Evolutionary conservation across 2,888 invertebrate genomes (phyloP), one percentile per base, ranked within the genome.

Genomic region (Heliconius charithonia): DNA sequence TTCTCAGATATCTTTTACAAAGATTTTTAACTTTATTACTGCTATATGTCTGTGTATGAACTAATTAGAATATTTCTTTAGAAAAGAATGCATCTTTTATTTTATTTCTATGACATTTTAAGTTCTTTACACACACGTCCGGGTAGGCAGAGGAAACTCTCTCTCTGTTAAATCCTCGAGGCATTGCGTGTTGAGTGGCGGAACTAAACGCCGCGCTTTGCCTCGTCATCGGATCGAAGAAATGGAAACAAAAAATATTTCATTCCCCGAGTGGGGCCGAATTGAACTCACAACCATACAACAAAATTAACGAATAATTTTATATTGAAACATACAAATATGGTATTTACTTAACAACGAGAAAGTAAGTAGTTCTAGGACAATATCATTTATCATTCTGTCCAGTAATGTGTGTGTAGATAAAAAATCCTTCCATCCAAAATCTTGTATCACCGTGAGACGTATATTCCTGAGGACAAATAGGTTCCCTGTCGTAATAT

Each of bases 391-490:
- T 67, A 67, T 67, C 67, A 67, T 67, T 67, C 67, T 67, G 41
- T 67, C 67, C 41, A 12, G 4, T 37, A 37, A 41, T 7, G 25
- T n/a, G n/a, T 3, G n/a, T 25, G 67, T 25, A 2, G 13, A 25
- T 67, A 67, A 67, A 67, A 67, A 41, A 67, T 0, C 67, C 41
- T 67, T 32, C 66, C 66, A 76, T 77, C 74, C 77, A 77, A 81
- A 81, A 71, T 79, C 79, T 75, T 78, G 78, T 79, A 32, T 77
- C 81, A 70, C 81, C 79, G 12, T 78, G 79, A 75, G 77, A 72
- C 70, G 78, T 80, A 32, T 81, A 78, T 66, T 77, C 73, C 27
- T 80, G 73, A 7, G 78, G 76, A 66, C 71, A 69, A 63, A 80
- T 76, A 51, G 78, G 80, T 79, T 79, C 80, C 41, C 37, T 67